Evolutionary conservation across 2,113 vertebrate species (phyloP).

Genomic region (Podarcis raffonei): DNA sequence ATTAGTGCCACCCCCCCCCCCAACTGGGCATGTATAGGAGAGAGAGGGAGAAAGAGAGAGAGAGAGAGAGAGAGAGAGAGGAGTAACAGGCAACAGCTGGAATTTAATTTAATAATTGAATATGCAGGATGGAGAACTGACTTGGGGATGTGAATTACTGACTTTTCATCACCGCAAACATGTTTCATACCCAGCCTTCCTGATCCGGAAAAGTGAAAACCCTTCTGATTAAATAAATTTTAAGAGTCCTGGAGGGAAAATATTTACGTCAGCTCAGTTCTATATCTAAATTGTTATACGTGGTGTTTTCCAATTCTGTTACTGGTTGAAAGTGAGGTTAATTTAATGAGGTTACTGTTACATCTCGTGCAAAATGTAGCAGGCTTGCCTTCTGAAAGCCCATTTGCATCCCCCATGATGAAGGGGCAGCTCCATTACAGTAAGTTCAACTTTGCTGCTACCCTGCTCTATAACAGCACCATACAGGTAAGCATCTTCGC

Average conservation of each 20-base stretch:
- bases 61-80: neutral
- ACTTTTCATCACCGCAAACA: constrained; percentile 47
- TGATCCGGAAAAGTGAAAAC: constrained; percentile 42
- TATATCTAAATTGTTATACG: neutral
- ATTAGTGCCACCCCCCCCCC: neutral
- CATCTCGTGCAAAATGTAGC: neutral
- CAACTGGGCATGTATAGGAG: neutral
- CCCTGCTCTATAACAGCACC: no score
- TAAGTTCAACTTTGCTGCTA: neutral
- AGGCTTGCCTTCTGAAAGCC: neutral
- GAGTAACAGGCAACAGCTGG: constrained; percentile 52
- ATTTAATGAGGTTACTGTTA: neutral
- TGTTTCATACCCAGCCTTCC: constrained; percentile 24
- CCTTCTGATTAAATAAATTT: constrained; percentile 54
- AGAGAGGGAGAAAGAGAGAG: neutral
- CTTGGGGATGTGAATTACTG: constrained; percentile 59
- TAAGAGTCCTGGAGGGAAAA: constrained; percentile 41
- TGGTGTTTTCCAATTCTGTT: constrained; percentile 28
- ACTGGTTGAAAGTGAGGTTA: neutral
- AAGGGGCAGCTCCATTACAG: neutral
- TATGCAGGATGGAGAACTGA: constrained; percentile 46
- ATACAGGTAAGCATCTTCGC: no score
- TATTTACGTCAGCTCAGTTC: constrained; percentile 6
- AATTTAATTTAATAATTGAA: constrained; percentile 68
- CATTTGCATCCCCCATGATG: neutral